Evolutionary conservation across 2,888 invertebrate species (phyloP).

Genomic region (Melieria picta): DNA sequence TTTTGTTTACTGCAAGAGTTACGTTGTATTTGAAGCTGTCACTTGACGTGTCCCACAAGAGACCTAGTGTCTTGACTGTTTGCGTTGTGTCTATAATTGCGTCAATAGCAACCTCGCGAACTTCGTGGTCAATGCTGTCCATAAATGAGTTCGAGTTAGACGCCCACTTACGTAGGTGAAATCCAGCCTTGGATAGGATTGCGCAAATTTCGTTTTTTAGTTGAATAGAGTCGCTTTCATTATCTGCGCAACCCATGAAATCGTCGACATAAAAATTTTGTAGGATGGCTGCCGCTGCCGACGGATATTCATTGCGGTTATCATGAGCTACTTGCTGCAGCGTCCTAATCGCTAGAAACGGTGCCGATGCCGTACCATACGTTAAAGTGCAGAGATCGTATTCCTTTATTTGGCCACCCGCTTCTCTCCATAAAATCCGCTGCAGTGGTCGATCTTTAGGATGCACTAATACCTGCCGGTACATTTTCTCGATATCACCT

Average conservation of each 20-base stretch:
- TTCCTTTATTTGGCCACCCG: neutral
- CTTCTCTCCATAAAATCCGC: neutral
- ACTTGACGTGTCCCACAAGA: neutral
- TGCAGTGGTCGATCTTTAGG: neutral
- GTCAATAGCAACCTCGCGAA: neutral
- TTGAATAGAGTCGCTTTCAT: neutral
- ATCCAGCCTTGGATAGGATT: too few relatives aligned
- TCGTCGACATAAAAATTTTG: slow-evolving; percentile 33
- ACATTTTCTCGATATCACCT: slow-evolving; percentile 22
- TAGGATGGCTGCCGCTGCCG: slow-evolving; percentile 10
- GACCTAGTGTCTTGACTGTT: neutral
- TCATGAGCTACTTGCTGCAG: slow-evolving; percentile 16
- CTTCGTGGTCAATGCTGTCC: too few relatives aligned
- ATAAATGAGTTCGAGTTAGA: too few relatives aligned
- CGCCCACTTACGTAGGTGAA: too few relatives aligned
- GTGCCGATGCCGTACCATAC: slow-evolving; percentile 20
- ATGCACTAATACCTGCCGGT: slow-evolving; percentile 32
- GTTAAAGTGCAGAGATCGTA: slow-evolving; percentile 21
- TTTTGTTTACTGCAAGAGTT: neutral
- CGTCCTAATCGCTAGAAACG: slow-evolving; percentile 20
- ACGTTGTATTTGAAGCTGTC: neutral
- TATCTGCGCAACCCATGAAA: slow-evolving; percentile 26
- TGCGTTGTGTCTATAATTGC: neutral
- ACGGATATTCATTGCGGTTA: slow-evolving; percentile 4
- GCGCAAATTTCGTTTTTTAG: neutral